phyloP scores from a whole-genome alignment of 2,888 invertebrate species.

The Herminia tarsipennalis region DNA sequence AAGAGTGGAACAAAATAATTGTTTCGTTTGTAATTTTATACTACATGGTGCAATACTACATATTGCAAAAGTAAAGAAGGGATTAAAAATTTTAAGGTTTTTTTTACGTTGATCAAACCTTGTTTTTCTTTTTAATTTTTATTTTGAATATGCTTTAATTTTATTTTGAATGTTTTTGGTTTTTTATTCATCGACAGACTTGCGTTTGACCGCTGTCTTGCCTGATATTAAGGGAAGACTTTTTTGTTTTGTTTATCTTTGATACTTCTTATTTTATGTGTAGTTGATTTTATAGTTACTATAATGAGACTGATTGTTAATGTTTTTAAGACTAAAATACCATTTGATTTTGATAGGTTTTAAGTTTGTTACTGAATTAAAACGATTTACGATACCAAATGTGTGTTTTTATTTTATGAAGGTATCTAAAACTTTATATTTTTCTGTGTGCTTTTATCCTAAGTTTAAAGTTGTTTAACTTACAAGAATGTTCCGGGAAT shows the following conservation, averaged over 20 bases:
- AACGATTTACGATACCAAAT: not conserved
- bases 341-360: not conserved
- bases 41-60: not conserved
- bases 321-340: not conserved
- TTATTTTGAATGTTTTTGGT: not conserved
- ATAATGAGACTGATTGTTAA: not conserved
- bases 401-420: not conserved
- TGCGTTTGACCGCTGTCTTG: not conserved
- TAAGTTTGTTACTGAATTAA: not conserved
- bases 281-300: not conserved
- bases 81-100: no score
- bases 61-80: not conserved
- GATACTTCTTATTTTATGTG: not conserved
- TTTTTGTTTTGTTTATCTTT: not conserved
- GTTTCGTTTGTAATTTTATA: not conserved
- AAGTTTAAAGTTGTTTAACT: no score
- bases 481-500: no score
- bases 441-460: no score
- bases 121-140: not conserved
- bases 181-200: not conserved
- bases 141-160: not conserved
- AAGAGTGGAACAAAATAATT: not conserved
- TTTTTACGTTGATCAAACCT: not conserved
- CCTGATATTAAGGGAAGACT: no score
- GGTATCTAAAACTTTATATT: no score